Conservation (phyloP, 1,140 invertebrate genomes). For the Neelides sp. region DNA sequence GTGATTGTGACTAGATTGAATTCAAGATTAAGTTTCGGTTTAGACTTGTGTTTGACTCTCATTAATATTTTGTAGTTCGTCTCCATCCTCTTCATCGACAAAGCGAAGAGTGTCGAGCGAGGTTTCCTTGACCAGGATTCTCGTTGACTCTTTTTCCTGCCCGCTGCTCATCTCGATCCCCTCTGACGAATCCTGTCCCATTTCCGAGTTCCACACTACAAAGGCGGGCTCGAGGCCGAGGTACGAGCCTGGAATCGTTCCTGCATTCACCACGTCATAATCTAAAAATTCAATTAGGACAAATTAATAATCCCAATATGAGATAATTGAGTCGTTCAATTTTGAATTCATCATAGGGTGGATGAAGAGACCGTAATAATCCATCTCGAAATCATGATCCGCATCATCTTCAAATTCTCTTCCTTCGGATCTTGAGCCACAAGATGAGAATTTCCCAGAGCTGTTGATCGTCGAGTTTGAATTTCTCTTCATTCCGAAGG, state of each 20-base stretch:
- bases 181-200: no score
- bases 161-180: neutral
- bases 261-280: conserved; percentile 26
- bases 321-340: no score
- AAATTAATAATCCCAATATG: no score
- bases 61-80: no score
- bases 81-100: conserved; percentile 25
- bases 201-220: conserved; percentile 27
- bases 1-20: no score
- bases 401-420: conserved; percentile 16
- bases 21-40: no score
- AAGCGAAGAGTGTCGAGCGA: conserved; percentile 22
- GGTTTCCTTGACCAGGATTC: conserved; percentile 13
- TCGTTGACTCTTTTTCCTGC: neutral
- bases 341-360: no score
- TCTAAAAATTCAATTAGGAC: no score
- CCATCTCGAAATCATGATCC: conserved; percentile 29
- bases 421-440: neutral
- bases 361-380: no score
- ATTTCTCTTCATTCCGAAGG: neutral
- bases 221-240: conserved; percentile 26
- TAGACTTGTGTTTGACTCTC: no score
- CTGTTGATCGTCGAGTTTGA: conserved; percentile 1
- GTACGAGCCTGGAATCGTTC: conserved; percentile 28
- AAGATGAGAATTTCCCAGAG: neutral